Conservation (phyloP, 1,140 invertebrate species). For the Drosophila santomea region DNA sequence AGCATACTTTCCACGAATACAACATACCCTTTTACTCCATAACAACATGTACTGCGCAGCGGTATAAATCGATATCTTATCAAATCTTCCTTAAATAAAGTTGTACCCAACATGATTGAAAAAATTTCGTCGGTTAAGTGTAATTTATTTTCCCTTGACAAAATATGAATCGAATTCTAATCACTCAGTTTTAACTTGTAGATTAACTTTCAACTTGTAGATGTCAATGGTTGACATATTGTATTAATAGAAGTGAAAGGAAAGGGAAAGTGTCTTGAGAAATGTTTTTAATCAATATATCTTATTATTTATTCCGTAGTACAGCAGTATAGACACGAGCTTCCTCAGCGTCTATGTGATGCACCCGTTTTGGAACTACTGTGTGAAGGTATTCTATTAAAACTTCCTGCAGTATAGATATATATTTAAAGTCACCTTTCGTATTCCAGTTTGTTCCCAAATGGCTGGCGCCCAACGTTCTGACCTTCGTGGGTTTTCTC, state of each 20-base stretch:
- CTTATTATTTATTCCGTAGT: conserved; percentile 86
- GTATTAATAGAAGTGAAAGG: no score
- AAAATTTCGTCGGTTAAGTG: no score
- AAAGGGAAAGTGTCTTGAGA: not conserved
- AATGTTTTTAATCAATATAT: conserved; percentile 2
- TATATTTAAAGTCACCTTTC: not conserved
- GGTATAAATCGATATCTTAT: conserved; percentile 16
- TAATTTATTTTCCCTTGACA: no score
- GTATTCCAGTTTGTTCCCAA: conserved; percentile 91
- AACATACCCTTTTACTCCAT: no score
- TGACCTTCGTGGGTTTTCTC: conserved; percentile 97
- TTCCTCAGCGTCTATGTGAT: conserved; percentile 97
- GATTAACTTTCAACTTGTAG: no score
- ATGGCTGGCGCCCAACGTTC: conserved; percentile 98
- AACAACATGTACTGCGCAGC: no score
- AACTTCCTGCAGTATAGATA: not conserved
- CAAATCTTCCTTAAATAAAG: not conserved
- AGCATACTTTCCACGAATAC: no score
- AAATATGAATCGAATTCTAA: no score
- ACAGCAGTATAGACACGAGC: conserved; percentile 96
- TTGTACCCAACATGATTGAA: no score
- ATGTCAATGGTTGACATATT: no score
- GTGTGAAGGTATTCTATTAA: conserved; percentile 91
- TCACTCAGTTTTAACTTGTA: not conserved
- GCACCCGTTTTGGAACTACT: conserved; percentile 98